These are phyloP conservation scores for Pyrochroa serraticornis DNA, from an alignment of 2,888 invertebrate genomes.

Conservation along the genomic window DNA sequence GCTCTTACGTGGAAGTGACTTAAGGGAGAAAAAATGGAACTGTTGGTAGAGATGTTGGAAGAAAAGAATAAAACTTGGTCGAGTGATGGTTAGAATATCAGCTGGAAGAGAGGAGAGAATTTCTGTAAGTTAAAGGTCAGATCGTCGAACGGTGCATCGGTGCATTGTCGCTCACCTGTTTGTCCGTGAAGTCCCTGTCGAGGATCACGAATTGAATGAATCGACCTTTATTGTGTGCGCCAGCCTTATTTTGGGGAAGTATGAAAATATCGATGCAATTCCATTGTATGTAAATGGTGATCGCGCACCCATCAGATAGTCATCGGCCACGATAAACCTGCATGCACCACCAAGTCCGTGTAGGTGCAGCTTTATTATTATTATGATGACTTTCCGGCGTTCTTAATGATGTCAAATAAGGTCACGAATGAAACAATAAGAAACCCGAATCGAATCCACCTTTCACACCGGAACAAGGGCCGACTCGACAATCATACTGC, in stretches of 20 bases:
- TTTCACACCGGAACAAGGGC: conserved; percentile 24
- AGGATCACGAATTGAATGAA: no score
- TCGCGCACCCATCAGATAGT: conserved; percentile 44
- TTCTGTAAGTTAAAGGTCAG: no score
- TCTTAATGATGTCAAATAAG: conserved; percentile 26
- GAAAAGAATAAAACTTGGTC: no score
- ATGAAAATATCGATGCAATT: conserved; percentile 50
- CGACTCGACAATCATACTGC: conserved; percentile 40
- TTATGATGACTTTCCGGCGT: conserved; percentile 5
- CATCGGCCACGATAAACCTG: conserved; percentile 39
- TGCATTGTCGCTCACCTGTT: no score
- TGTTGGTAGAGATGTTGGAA: no score
- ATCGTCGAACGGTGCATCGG: no score
- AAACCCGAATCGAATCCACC: background rate
- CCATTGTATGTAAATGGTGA: conserved; percentile 50
- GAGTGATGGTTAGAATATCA: no score
- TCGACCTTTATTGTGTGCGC: conserved; percentile 22
- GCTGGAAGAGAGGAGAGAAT: no score
- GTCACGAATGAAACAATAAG: conserved; percentile 9
- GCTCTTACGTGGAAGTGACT: no score
- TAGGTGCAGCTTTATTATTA: conserved; percentile 27
- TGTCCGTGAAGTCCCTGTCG: no score
- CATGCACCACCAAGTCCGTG: conserved; percentile 22
- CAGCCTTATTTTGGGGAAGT: conserved; percentile 46
- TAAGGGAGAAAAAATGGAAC: no score